Evolutionary conservation across 2,113 vertebrate species (phyloP), one percentile per base, ranked within the genome.

Genomic region (Jacana jacana): DNA sequence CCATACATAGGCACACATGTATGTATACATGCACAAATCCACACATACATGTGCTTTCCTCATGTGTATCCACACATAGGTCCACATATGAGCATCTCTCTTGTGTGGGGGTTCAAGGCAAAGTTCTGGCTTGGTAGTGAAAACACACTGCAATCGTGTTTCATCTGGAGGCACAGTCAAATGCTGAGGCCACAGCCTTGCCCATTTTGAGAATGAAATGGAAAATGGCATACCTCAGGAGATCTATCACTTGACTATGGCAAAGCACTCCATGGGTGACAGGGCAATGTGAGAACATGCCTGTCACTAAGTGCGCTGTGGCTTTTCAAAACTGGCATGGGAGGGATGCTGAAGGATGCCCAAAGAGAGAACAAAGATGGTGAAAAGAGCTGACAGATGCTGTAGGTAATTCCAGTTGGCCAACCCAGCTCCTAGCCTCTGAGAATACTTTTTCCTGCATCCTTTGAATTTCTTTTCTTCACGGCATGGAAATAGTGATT

Each of bases 1-100:
- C 27, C 39, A 12, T 10, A 37, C 0, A 0, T 55, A 42, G 1
- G 7, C 31, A 49, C 4, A 23, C 6, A 0, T 10, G 33, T 39
- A 22, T 0, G 0, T 10, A n/a, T 13, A 24, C 25, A 17, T 0
- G 2, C 16, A 37, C n/a, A 79, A 54, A 75, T 16, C 28, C 65
- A 55, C 14, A 44, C 28, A 7, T 0, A 5, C 12, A 7, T 12
- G 22, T 24, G 15, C 33, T 86, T 54, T 58, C 48, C 24, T 58
- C 22, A 22, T 1, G 4, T 24, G 23, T 17, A 13, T 17, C 17
- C 48, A 71, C 54, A 35, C 30, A 57, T 2, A 25, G 6, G 13
- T 12, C 15, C 63, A 51, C 9, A 4, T 6, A 14, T 0, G 0
- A 27, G 25, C 63, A 30, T 9, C 14, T 89, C 42, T 69, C 16